Base-by-base conservation (phyloP, 2,888 invertebrate genomes). In the Siphlonurus alternatus region DNA sequence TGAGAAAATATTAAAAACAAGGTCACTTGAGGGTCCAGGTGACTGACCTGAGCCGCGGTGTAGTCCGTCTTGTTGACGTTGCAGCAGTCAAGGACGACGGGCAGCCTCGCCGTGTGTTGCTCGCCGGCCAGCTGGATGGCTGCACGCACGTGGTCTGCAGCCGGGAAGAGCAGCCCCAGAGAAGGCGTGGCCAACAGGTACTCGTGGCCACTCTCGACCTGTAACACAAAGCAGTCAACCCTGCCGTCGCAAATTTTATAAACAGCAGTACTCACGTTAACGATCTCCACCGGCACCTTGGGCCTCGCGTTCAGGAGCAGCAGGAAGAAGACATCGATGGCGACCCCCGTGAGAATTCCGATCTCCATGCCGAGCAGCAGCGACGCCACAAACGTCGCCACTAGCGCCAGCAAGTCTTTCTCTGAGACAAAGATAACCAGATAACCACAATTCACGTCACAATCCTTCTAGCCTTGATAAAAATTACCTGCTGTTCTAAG, bases 41-140 rank as follows among this genome's bases (percentile, higher is more conserved):
- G n/a, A n/a, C n/a, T 38, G 5, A 73, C 87, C 77, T 85, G 81
- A 67, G 83, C 78, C 66, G 85, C 84, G 0, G 87, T 87, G 71
- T 81, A 88, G 72, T 88, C 88, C 68, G 85, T 75, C 69, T 79
- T 79, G 63, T 79, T 79, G 61, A 87, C 77, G 64, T 81, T 79
- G 62, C 79, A 77, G 71, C 85, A 86, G 70, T 86, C 81, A 15
- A 87, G 74, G 22, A 87, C 82, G 22, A 86, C 73, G 2, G 77
- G 74, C 56, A 74, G 71, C 66, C 20, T 10, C 15, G 5, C 22
- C n/a, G 10, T n/a, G 7, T 20, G n/a, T n/a, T n/a, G 15, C 56
- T 2, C 62, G 23, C n/a, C 62, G 2, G 15, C 56, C n/a, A 5
- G 5, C n/a, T 56, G 5, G 22, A 82, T 74, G 64, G 74, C 74